Base-by-base conservation (phyloP, 2,113 vertebrate genomes). In the Chamaea fasciata region DNA sequence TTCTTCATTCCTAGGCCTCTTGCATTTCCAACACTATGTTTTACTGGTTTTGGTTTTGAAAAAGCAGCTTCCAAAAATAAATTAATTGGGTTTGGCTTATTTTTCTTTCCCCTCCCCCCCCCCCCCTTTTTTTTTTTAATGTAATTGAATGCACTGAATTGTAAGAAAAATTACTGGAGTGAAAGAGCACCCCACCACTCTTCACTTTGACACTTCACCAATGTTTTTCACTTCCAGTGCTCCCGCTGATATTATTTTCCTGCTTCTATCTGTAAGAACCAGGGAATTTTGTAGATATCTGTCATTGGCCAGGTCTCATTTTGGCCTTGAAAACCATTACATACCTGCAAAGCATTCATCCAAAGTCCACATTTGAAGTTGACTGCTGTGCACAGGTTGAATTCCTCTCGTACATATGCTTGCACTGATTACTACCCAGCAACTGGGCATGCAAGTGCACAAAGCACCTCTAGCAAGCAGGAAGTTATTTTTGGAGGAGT, bases 71-170 rank as follows among this genome's bases (percentile, higher is more conserved):
- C n/a, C 39, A 74, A 55, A 53, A 87, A 70, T 41, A 0, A 75
- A 50, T 78, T 27, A 44, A 62, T 44, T 16, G 7, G 13, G 2
- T 55, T 44, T 23, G 19, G 10, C 15, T 33, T 35, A 3, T 24
- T 44, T 60, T 42, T 27, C 10, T 1, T 5, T 24, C 2, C 5
- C 5, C 1, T 10, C 8, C 37, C 37, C 37, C 10, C 1, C 11
- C 37, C 3, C 21, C 1, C 3, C 7, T 11, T 15, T 6, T 12
- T 13, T 21, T 52, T 26, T 47, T 67, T 31, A 1, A 49, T 68
- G 11, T 33, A 76, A 37, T 47, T 52, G 5, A 52, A 53, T 56
- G 26, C 17, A 52, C 15, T 71, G 17, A 64, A 53, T 82, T 68
- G 22, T 37, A 84, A 21, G 7, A 63, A 37, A 26, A 74, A 56